Percentiles rank a stretch among this genome's conserved stretches.
These are phyloP conservation scores for Hylaea fasciaria DNA, from an alignment of 2,888 invertebrate species.

Conservation along the genomic window DNA sequence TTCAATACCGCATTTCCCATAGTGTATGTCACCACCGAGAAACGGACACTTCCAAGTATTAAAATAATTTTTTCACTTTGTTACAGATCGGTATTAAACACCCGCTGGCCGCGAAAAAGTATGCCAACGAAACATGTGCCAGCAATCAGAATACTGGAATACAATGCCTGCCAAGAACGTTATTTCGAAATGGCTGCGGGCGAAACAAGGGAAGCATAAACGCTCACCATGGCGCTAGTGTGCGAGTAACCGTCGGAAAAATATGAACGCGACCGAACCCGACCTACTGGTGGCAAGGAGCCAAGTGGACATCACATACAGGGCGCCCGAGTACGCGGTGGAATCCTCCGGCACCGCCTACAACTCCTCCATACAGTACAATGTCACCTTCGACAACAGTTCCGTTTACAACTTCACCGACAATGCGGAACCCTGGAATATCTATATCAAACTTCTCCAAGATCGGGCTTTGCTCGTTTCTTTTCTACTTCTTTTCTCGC, in stretches of 20 bases:
- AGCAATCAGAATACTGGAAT: conserved; percentile 69
- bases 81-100: conserved; percentile 66
- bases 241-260: conserved; percentile 71
- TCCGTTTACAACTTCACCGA: conserved; percentile 63
- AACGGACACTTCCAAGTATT: too few relatives aligned
- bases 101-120: conserved; percentile 56
- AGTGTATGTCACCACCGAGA: too few relatives aligned
- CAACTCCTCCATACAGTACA: conserved; percentile 67
- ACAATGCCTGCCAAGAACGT: conserved; percentile 81
- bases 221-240: conserved; percentile 77
- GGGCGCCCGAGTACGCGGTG: conserved; percentile 68
- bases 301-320: conserved; percentile 70
- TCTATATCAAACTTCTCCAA: conserved; percentile 80
- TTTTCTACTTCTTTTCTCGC: conserved; percentile 93
- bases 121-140: conserved; percentile 75
- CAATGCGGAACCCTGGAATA: conserved; percentile 71
- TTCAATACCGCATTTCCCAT: too few relatives aligned
- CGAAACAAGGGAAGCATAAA: conserved; percentile 80
- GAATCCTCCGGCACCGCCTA: conserved; percentile 57
- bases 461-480: conserved; percentile 92
- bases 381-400: conserved; percentile 66
- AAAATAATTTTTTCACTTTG: conserved; percentile 51
- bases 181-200: conserved; percentile 81
- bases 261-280: conserved; percentile 77
- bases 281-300: conserved; percentile 75